Evolutionary conservation across 2,888 invertebrate species (phyloP).

Genomic region (Trichogramma dendrolimi): DNA sequence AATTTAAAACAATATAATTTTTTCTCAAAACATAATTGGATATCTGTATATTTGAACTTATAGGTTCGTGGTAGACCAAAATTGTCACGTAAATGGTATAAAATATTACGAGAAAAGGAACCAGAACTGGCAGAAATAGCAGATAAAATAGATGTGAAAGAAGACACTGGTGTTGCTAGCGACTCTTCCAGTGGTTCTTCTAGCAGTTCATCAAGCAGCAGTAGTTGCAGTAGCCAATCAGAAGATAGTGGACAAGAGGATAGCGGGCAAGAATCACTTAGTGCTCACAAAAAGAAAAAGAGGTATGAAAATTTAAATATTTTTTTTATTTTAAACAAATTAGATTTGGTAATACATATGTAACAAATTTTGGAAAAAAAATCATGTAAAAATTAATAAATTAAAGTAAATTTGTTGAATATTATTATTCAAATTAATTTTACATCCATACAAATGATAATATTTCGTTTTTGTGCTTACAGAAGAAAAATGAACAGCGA

Average conservation of each 20-base stretch:
- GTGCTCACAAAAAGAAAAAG: constrained; percentile 78
- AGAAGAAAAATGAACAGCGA: constrained; percentile 50
- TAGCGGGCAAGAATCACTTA: constrained; percentile 84
- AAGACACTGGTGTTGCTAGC: constrained; percentile 86
- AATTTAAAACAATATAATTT: background rate
- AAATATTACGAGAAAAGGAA: constrained; percentile 66
- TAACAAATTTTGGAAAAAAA: background rate
- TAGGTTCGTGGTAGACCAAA: constrained; percentile 85
- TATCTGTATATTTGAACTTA: background rate
- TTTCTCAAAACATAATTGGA: background rate
- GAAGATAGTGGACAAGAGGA: constrained; percentile 67
- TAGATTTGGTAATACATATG: background rate
- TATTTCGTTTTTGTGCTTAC: constrained; percentile 38
- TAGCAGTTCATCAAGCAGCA: constrained; percentile 69
- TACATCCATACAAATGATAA: constrained; percentile 29
- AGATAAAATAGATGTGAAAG: constrained; percentile 77
- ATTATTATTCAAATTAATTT: constrained; percentile 20
- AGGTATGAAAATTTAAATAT: constrained; percentile 47
- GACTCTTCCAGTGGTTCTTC: constrained; percentile 86
- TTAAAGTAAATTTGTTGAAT: constrained; percentile 6
- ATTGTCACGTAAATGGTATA: constrained; percentile 88
- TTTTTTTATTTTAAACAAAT: constrained; percentile 9
- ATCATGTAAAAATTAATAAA: constrained; percentile 7
- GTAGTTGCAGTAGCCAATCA: constrained; percentile 57
- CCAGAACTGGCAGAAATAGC: constrained; percentile 75